phyloP scores from a whole-genome alignment of 2,113 vertebrate species.

The Ceyx margarethae region DNA sequence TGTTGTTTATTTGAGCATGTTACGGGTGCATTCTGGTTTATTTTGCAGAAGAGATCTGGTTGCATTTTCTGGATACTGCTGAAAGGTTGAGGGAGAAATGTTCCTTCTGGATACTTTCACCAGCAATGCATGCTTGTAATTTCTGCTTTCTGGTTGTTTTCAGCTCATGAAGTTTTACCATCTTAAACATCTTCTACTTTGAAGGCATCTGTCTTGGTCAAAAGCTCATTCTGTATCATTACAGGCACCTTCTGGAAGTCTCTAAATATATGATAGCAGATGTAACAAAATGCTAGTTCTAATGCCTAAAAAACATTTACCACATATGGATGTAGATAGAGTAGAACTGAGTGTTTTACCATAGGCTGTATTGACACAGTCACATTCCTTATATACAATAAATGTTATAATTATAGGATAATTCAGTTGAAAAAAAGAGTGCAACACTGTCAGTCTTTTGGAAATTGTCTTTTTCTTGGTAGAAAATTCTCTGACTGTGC shows the following conservation, averaged over 20 bases:
- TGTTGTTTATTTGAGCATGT: not conserved
- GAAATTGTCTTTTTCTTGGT: not conserved
- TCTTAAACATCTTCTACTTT: not conserved
- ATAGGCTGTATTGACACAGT: not conserved
- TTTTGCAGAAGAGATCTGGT: not conserved
- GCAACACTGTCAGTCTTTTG: not conserved
- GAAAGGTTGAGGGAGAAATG: not conserved
- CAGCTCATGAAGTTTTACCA: not conserved
- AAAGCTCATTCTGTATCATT: not conserved
- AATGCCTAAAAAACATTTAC: not conserved
- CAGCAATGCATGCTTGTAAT: rapidly evolving
- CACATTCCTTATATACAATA: not conserved
- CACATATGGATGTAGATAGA: not conserved
- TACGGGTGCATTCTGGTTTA: not conserved
- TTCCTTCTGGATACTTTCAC: not conserved
- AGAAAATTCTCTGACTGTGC: not conserved
- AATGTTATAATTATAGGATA: not conserved
- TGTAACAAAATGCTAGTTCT: not conserved
- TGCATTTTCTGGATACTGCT: not conserved
- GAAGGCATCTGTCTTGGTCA: not conserved
- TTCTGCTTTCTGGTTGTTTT: not conserved
- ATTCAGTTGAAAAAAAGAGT: not conserved
- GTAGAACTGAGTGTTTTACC: not conserved
- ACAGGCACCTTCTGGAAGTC: not conserved
- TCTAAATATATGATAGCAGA: not conserved